Evolutionary conservation across 2,888 invertebrate genomes (phyloP).

Genomic region (Abrostola triplasia): DNA sequence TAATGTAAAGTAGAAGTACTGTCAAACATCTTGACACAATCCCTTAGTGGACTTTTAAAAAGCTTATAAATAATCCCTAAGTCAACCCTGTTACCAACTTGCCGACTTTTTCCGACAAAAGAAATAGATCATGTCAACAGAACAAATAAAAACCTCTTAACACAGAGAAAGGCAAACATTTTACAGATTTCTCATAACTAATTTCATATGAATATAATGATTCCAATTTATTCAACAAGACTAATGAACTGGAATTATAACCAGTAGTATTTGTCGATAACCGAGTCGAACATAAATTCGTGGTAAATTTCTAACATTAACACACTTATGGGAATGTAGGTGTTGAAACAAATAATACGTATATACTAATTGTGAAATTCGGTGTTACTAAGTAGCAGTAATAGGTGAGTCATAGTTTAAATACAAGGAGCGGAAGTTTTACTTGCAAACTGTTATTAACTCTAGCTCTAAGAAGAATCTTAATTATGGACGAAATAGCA

Average conservation of each 20-base stretch:
- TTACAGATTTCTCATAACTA: neutral
- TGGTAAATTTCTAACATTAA: constrained; percentile 36
- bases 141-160: too few relatives aligned
- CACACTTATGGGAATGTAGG: constrained; percentile 28
- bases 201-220: neutral
- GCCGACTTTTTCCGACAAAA: too few relatives aligned
- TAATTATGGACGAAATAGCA: neutral
- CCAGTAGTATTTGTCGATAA: constrained; percentile 34
- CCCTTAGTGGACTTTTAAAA: too few relatives aligned
- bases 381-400: constrained; percentile 39
- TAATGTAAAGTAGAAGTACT: too few relatives aligned
- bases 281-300: constrained; percentile 26
- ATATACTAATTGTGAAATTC: constrained; percentile 45
- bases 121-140: too few relatives aligned
- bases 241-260: constrained; percentile 26
- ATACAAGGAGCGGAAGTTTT: constrained; percentile 20
- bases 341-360: constrained; percentile 35
- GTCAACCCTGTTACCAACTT: too few relatives aligned
- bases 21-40: too few relatives aligned
- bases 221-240: neutral
- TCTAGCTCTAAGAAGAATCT: neutral
- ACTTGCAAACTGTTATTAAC: constrained; percentile 17
- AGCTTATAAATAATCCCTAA: too few relatives aligned
- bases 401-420: constrained; percentile 35
- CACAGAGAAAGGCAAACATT: too few relatives aligned